A percentile compares a stretch with the other conserved stretches of the same genome.
Evolutionary conservation across 2,113 vertebrate species (phyloP).

Genomic region (Tretioscincus oriximinensis): DNA sequence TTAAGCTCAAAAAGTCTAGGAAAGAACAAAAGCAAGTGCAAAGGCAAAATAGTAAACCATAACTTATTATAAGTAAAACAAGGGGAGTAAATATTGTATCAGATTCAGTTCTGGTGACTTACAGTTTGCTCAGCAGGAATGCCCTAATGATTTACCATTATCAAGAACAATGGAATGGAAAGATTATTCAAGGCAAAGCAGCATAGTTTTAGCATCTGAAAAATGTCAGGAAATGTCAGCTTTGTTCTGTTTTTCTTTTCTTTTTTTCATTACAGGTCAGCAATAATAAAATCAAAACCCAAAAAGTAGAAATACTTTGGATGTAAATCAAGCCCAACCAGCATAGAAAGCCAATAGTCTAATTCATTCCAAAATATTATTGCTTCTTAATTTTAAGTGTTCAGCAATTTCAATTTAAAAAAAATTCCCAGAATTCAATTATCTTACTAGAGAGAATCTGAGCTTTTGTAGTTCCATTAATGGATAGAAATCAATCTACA

Average conservation of each 20-base stretch:
- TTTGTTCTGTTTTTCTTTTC: neutral
- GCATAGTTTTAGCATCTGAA: neutral
- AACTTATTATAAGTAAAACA: no score
- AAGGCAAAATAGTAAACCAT: neutral
- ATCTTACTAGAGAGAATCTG: constrained; percentile 22
- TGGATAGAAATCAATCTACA: constrained; percentile 26
- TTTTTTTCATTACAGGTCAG: neutral
- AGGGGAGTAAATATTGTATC: no score
- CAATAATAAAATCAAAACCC: neutral
- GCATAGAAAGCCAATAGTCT: neutral
- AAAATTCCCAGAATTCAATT: constrained; percentile 35
- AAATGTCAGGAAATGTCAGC: neutral
- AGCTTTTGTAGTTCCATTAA: constrained; percentile 27
- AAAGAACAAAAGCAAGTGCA: neutral
- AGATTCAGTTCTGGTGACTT: no score
- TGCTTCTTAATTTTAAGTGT: neutral
- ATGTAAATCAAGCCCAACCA: neutral
- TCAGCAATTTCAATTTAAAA: constrained; percentile 27
- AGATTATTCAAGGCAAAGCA: neutral
- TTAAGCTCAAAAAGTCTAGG: neutral
- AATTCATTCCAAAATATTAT: neutral
- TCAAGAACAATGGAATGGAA: neutral
- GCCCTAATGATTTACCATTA: no score
- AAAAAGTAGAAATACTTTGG: neutral
- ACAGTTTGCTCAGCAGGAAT: no score